Evolutionary conservation across 2,113 vertebrate species (phyloP), one percentile per base, ranked within the genome.

Genomic region (Potamarius usumacintae): DNA sequence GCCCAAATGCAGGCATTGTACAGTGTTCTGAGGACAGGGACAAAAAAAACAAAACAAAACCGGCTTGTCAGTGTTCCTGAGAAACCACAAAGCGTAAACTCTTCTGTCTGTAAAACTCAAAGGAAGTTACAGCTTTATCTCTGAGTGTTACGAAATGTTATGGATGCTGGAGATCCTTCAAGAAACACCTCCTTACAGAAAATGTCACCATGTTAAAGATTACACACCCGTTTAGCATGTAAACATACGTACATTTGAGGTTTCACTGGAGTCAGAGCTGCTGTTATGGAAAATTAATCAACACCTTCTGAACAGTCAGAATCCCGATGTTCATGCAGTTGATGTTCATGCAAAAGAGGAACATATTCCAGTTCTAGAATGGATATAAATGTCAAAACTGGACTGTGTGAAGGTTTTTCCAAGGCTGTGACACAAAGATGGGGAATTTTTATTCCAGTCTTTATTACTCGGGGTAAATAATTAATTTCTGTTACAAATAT

Each of bases 1-100:
- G 62, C 15, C 80, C 85, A 91, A 91, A 90, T 69, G 53, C 30
- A 14, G 76, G 65, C 86, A 90, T 91, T 90, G 65, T 90, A 67
- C 87, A 27, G 12, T 52, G 30, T 67, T 72, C 84, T 74, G 7
- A 77, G 89, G 85, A 48, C 4, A 34, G 83, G 14, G 7, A 76
- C 18, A 57, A 79, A 79, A 53, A 1, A 52, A 76, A 15, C 7
- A 72, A 72, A 1, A 69, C 30, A 69, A 27, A 69, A 15, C 2
- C 20, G 1, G 72, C 34, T 52, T 76, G 34, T 76, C 72, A 52
- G 14, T 1, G 25, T 50, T 9, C 22, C 69, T 15, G 30, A 72
- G 34, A 72, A 72, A 42, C 27, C 14, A 18, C 42, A 50, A 22
- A 76, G 20, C 42, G 20, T 76, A 22, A 76, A 50, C 72, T 2